Evolutionary conservation across 2,797 vertebrate genomes (phyloP).

Genomic region (Hemibagrus guttatus): DNA sequence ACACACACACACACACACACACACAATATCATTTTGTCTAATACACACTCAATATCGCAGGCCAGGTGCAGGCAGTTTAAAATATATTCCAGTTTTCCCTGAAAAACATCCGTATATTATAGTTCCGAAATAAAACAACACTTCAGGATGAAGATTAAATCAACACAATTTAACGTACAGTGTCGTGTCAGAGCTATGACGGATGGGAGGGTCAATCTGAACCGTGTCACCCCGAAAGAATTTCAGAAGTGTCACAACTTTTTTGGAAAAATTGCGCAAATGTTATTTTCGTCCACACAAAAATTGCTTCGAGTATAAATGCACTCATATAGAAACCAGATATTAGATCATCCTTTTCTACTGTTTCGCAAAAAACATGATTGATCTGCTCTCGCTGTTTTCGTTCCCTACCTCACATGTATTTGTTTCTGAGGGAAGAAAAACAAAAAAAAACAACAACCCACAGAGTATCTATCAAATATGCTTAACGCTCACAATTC

Average conservation of each 20-base stretch:
- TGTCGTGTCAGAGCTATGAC: background rate
- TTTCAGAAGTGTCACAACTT: background rate
- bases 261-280: background rate
- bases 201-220: too few species aligned
- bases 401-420: background rate
- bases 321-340: background rate
- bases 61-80: background rate
- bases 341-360: background rate
- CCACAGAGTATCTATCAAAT: background rate
- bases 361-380: background rate
- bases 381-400: background rate
- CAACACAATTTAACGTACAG: background rate
- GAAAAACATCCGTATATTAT: background rate
- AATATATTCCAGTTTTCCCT: background rate
- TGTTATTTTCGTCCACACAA: background rate
- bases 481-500: conserved; percentile 23
- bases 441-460: background rate
- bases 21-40: background rate
- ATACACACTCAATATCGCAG: background rate
- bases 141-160: background rate
- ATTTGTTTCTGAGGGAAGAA: background rate
- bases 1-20: too few species aligned
- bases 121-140: background rate
- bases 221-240: background rate
- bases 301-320: background rate